These are phyloP conservation scores for Spondyliosoma cantharus DNA, from an alignment of 2,797 vertebrate species.

Conservation along the genomic window DNA sequence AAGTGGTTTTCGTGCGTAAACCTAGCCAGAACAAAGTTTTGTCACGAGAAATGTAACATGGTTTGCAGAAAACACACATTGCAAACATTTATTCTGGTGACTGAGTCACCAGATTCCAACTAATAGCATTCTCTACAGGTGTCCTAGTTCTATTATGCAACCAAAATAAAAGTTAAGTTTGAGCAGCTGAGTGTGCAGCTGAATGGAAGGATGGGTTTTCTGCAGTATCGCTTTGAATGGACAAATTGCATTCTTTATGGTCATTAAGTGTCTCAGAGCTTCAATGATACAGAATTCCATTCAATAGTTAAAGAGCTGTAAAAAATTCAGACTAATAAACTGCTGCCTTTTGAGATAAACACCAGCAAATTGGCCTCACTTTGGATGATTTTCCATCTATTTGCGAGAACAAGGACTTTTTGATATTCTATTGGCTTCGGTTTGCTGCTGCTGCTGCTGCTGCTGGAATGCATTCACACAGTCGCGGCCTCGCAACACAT, in stretches of 20 bases:
- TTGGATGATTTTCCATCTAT: conserved; percentile 10
- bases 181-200: not conserved
- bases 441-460: conserved; percentile 18
- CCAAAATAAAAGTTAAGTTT: not conserved
- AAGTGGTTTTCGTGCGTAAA: too few species aligned
- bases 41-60: too few species aligned
- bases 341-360: conserved; percentile 21
- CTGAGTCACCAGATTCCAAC: too few species aligned
- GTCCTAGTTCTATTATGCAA: not conserved
- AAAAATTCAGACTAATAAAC: not conserved
- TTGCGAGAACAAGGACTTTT: conserved; percentile 13
- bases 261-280: conserved; percentile 19
- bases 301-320: not conserved
- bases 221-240: too few species aligned
- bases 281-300: not conserved
- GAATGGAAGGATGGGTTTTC: not conserved
- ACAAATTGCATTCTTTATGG: conserved; percentile 11
- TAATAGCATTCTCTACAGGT: not conserved
- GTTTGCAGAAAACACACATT: too few species aligned
- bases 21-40: too few species aligned
- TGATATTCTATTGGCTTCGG: conserved; percentile 26
- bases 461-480: conserved; percentile 40
- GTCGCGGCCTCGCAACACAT: conserved; percentile 55
- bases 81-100: too few species aligned
- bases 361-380: conserved; percentile 11